Conservation (phyloP, 2,888 invertebrate genomes). For the Congeria kusceri region DNA sequence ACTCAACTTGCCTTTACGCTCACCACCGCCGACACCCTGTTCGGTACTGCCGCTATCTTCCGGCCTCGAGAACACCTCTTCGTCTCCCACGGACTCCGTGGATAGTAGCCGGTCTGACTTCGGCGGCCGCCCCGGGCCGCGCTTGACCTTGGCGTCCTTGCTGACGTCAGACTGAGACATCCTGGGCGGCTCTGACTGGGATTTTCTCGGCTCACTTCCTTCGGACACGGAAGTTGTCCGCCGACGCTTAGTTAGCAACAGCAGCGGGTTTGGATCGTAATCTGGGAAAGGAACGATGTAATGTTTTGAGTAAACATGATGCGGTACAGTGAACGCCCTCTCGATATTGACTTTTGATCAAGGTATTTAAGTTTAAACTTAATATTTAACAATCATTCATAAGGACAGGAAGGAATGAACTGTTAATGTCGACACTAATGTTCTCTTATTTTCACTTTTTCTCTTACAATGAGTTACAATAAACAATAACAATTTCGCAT, state of each 20-base stretch:
- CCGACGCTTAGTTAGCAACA: conserved; percentile 91
- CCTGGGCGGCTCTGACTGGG: conserved; percentile 30
- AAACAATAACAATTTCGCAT: too few relatives aligned
- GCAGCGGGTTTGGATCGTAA: conserved; percentile 93
- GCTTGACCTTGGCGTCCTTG: conserved; percentile 57
- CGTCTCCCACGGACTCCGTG: conserved; percentile 50
- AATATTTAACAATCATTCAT: too few relatives aligned
- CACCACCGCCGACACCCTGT: background rate
- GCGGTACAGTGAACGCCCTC: background rate
- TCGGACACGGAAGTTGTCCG: conserved; percentile 87
- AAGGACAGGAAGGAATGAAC: too few relatives aligned
- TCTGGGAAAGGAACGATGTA: conserved; percentile 87
- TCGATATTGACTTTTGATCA: conserved; percentile 6
- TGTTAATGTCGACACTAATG: too few relatives aligned
- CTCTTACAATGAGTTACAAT: too few relatives aligned
- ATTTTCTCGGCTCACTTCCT: conserved; percentile 55
- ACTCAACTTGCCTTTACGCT: background rate
- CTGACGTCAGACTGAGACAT: conserved; percentile 4
- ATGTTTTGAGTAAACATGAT: background rate
- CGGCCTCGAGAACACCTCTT: conserved; percentile 56
- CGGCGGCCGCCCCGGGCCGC: conserved; percentile 72
- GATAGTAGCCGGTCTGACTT: conserved; percentile 60
- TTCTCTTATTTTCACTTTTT: too few relatives aligned
- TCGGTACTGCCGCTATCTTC: background rate
- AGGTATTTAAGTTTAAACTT: background rate